A percentile compares a stretch with the other conserved stretches of the same genome.
phyloP scores from a whole-genome alignment of 2,888 invertebrate species.

The Dryococelus australis region DNA sequence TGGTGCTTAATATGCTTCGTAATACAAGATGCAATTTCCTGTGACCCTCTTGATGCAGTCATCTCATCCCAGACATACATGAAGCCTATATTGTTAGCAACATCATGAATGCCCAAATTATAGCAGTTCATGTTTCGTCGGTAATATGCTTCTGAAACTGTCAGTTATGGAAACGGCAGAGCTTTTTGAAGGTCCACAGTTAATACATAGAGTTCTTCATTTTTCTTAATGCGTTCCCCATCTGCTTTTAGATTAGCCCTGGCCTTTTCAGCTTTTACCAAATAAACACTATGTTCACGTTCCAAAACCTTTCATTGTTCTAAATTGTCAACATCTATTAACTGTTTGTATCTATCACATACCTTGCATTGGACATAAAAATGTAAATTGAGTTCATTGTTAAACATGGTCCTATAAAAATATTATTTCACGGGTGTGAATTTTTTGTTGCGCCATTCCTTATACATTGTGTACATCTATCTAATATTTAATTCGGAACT shows the following conservation, averaged over 20 bases:
- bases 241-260: neutral
- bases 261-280: neutral
- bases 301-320: neutral
- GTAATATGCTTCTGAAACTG: constrained; percentile 11
- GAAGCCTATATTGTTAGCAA: neutral
- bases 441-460: neutral
- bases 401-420: neutral
- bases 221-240: neutral
- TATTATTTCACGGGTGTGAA: neutral
- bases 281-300: neutral
- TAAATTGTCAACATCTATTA: neutral
- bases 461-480: constrained; percentile 27
- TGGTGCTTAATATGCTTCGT: neutral
- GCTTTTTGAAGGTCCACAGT: constrained; percentile 23
- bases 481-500: constrained; percentile 23
- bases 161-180: constrained; percentile 29
- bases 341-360: neutral
- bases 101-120: constrained; percentile 23
- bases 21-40: constrained; percentile 27
- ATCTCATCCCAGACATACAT: constrained; percentile 25
- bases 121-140: constrained; percentile 24
- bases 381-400: constrained; percentile 8
- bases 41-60: constrained; percentile 11
- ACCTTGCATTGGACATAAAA: constrained; percentile 5
- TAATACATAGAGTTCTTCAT: neutral